Evolutionary conservation across 2,888 invertebrate genomes (phyloP), one percentile per base, ranked within the genome.

Genomic region (Microctonus hyperodae): DNA sequence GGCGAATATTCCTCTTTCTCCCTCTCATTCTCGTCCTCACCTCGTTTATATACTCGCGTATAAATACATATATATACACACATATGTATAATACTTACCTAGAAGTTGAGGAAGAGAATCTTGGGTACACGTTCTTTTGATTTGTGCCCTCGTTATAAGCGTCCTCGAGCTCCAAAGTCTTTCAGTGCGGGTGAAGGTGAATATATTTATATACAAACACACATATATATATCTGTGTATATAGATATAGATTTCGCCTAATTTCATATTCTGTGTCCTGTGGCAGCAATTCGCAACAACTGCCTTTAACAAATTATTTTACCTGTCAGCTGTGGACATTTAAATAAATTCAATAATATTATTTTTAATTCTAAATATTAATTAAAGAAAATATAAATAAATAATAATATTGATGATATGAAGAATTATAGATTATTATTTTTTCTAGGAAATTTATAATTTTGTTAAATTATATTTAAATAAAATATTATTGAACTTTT

Each of bases 111-210:
- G 51, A 62, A 62, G 61, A 62, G 53, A 62, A 35, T 51, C 51
- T 53, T 62, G 33, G 55, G 20, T 57, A 48, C 71, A 70, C 70
- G 65, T 62, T 57, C 77, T 75, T 79, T 79, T 79, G 79, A 79
- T 79, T 79, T 78, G 78, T 78, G 76, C 74, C 78, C 79, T 79
- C 78, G 79, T 79, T 79, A 79, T 67, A 56, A 56, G 40, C 66
- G 60, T 60, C 50, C 56, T 59, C 50, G 66, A 59, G 59, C 59
- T 28, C 44, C 50, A 28, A 50, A 16, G 20, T 60, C 50, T 44
- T 44, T 16, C 44, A 16, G 16, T 44, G 44, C 44, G 44, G 44
- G 44, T 44, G 44, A 44, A 44, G 44, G 44, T 44, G 44, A 44
- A 16, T 44, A n/a, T 16, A 44, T 44, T n/a, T 44, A 16, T 44